A percentile compares a stretch with the other conserved stretches of the same genome.
These are phyloP conservation scores for Orchesellides sinensis DNA, from an alignment of 2,888 invertebrate genomes.

Conservation along the genomic window DNA sequence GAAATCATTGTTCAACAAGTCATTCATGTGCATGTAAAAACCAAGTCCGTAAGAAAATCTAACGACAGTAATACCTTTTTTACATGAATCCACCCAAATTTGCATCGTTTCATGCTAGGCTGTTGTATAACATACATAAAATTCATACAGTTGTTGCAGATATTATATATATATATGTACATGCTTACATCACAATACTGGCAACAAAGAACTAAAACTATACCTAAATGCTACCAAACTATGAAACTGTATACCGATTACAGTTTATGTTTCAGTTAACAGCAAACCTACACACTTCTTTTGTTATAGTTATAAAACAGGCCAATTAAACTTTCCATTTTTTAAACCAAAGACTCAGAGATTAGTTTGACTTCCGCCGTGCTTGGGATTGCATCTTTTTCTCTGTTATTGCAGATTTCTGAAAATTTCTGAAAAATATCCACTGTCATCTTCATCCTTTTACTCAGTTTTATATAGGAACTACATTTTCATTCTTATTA, in stretches of 20 bases:
- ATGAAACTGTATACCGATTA: neutral
- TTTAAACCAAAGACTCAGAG: constrained; percentile 38
- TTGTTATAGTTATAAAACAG: constrained; percentile 23
- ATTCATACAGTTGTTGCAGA: no score
- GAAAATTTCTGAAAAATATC: constrained; percentile 16
- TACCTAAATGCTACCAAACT: neutral
- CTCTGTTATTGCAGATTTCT: neutral
- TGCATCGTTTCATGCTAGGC: neutral
- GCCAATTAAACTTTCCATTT: constrained; percentile 68
- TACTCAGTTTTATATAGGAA: neutral
- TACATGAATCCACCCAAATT: neutral
- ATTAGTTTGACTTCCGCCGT: constrained; percentile 59
- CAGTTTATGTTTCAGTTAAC: neutral
- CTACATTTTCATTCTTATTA: neutral
- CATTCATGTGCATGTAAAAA: neutral
- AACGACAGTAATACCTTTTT: neutral
- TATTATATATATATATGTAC: no score
- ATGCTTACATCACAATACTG: no score
- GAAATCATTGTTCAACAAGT: neutral
- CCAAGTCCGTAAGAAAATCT: neutral
- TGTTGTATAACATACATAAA: neutral
- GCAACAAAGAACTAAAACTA: neutral
- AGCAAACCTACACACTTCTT: neutral
- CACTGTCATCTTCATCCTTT: neutral
- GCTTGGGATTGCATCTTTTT: constrained; percentile 32